Evolutionary conservation across 2,113 vertebrate genomes (phyloP).

Genomic region (Halcyon malimbica): DNA sequence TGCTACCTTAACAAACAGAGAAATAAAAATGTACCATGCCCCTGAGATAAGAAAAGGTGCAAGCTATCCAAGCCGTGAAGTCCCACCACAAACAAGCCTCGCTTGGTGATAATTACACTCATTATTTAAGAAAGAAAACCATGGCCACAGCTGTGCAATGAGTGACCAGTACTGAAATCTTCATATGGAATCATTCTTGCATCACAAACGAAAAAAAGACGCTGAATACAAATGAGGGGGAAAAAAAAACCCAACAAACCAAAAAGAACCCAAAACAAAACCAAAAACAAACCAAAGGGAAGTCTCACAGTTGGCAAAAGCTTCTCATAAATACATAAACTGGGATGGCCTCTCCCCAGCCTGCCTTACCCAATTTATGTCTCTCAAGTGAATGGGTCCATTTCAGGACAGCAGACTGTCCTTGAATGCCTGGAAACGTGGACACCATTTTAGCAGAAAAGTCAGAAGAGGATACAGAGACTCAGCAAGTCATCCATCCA

Average conservation of each 20-base stretch:
- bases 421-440: neutral
- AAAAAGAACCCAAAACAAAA: no score
- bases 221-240: neutral
- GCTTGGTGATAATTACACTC: slow-evolving; percentile 11
- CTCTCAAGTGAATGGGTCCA: neutral
- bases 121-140: slow-evolving; percentile 22
- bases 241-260: neutral
- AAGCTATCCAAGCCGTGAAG: neutral
- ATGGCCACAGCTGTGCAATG: slow-evolving; percentile 15
- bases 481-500: neutral
- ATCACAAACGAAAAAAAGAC: neutral
- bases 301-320: neutral
- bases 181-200: neutral
- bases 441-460: neutral
- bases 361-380: neutral
- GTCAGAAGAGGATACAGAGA: neutral
- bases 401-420: neutral
- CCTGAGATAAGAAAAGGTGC: neutral
- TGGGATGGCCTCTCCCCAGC: neutral
- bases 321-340: neutral
- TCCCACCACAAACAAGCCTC: neutral
- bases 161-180: neutral
- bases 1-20: neutral
- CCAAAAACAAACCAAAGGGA: neutral
- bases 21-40: neutral